Base-by-base conservation (phyloP, 2,888 invertebrate species). In the Noctua comes region DNA sequence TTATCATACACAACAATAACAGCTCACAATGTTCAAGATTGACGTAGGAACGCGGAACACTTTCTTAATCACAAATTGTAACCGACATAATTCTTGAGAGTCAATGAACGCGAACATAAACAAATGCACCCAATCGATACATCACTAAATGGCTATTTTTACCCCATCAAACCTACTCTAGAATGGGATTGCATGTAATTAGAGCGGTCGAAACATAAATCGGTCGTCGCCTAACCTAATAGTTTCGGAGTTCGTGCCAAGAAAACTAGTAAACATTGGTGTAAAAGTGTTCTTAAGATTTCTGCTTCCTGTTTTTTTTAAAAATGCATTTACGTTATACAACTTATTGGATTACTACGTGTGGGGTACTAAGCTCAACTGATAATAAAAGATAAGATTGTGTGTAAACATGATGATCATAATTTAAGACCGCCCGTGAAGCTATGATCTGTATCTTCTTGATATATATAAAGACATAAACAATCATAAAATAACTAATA, bases 181-280 rank as follows among this genome's bases (percentile, higher is more conserved):
- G 79, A 83, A 90, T 89, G 89, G 89, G 90, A 92, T 93, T 91
- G 92, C 88, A 87, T 90, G 92, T 94, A 94, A 95, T 94, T 93
- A 93, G 93, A 94, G 88, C 92, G 90, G 79, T 82, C 83, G 89
- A 89, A 91, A 92, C 90, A 92, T 95, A 94, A 95, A 95, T 94
- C 93, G 91, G 86, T 94, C 93, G 89, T 88, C 95, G 91, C 91
- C 91, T 90, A 92, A 93, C 92, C 92, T 93, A 94, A 95, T 93
- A 93, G 92, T 89, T 89, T 75, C 73, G 86, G 86, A 89, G 91
- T 87, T 83, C 88, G 91, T 94, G 95, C 94, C 93, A 94, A 94
- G 92, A 93, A 88, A 92, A 91, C 90, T 86, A 88, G 92, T 94
- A 95, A 95, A 95, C 93, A 95, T 90, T 83, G 82, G 85, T 91